Evolutionary conservation across 2,888 invertebrate species (phyloP), one percentile per base, ranked within the genome.

Genomic region (Watsonalla cultraria): DNA sequence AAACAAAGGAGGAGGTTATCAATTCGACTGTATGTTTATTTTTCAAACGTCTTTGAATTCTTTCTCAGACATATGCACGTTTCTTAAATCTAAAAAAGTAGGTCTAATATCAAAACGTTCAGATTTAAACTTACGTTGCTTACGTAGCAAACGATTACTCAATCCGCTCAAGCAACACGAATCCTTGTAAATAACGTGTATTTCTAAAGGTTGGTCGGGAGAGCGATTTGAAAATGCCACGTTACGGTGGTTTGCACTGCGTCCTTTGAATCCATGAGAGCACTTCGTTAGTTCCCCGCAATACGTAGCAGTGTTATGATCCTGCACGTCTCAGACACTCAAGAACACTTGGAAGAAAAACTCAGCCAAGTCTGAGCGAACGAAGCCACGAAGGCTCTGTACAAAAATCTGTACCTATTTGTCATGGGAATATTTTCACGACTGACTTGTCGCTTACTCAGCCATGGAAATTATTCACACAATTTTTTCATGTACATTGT

Each of bases 221-320:
- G 68, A 62, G 57, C 60, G 66, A 66, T 65, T 59, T 71, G 71
- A 72, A 71, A 74, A 69, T 64, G 69, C 66, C 66, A 66, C 66
- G 72, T 75, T 75, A 72, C 70, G 60, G 56, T 62, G 52, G 54
- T 55, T 49, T 59, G 55, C 66, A 67, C 67, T 59, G 62, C 68
- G 64, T 72, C 75, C 79, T 77, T 78, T 75, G 72, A 72, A 59
- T 61, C 62, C 57, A 62, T 70, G 64, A 78, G 76, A 64, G 70
- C 71, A 66, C 81, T 82, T 82, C 80, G 79, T 82, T 82, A 80
- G 73, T 68, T 70, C 70, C 53, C 64, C 64, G 67, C 70, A 67
- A 68, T 69, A 65, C 65, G 69, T 70, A 65, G 70, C 71, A 58
- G 68, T 68, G 69, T 76, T 79, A 78, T 80, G 78, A 79, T 80